phyloP scores from a whole-genome alignment of 1,140 invertebrate genomes.

The Philotrypesis tridentata region DNA sequence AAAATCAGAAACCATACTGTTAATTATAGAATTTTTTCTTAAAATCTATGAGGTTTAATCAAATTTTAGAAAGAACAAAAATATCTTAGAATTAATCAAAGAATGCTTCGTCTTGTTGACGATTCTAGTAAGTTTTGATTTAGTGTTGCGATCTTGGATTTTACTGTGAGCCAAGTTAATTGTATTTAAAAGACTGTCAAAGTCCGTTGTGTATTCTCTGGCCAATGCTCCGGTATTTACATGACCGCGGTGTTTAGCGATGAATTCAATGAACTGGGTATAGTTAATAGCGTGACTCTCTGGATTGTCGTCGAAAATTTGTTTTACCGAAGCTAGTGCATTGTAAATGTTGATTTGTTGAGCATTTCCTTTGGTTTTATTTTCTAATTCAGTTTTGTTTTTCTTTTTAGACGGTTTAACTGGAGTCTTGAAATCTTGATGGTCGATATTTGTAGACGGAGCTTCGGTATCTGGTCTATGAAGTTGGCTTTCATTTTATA shows the following conservation, averaged over 20 bases:
- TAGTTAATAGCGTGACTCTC: no score
- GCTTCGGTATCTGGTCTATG: not conserved
- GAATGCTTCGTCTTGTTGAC: no score
- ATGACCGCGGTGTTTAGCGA: not conserved
- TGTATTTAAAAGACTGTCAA: not conserved
- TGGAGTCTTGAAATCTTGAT: not conserved
- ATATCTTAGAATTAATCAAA: no score
- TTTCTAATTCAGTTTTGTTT: not conserved
- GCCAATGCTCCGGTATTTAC: not conserved
- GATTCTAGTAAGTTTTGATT: not conserved
- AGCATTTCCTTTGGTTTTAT: not conserved
- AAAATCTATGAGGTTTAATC: no score
- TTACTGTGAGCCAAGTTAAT: not conserved
- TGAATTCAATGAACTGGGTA: not conserved
- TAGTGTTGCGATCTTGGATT: not conserved
- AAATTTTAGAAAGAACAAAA: no score
- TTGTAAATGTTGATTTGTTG: no score
- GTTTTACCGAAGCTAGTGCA: not conserved
- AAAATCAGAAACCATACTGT: no score
- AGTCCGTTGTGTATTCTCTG: not conserved
- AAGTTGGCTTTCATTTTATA: not conserved
- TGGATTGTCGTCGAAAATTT: not conserved
- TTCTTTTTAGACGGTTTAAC: not conserved
- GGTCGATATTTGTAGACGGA: not conserved
- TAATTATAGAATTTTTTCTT: no score